phyloP scores from a whole-genome alignment of 2,797 vertebrate genomes.

The Rhinatrema bivittatum region DNA sequence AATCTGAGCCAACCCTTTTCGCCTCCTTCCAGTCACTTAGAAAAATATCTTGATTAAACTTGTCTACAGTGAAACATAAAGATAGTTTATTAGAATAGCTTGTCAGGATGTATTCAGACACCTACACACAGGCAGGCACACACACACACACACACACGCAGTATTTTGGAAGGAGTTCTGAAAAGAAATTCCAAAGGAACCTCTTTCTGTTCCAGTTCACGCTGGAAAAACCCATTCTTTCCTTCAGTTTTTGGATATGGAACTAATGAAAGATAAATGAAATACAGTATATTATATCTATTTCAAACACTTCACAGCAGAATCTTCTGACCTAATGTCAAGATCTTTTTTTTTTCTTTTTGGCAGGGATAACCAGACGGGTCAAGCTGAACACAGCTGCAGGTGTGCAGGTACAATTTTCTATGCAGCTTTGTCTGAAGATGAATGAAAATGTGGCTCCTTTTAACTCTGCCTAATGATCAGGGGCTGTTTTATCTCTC shows the following conservation, averaged over 20 bases:
- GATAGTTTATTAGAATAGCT: neutral
- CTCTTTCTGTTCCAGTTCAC: neutral
- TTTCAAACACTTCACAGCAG: conserved; percentile 7
- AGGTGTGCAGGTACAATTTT: conserved; percentile 23
- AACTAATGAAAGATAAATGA: conserved; percentile 20
- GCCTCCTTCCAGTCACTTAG: neutral
- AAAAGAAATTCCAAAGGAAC: conserved; percentile 1
- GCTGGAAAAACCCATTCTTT: neutral
- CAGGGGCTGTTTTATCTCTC: conserved; percentile 21
- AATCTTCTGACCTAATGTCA: too few relatives aligned
- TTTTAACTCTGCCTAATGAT: conserved; percentile 8
- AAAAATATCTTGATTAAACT: conserved; percentile 1
- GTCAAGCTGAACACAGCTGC: conserved; percentile 21
- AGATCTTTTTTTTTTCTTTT: too few relatives aligned
- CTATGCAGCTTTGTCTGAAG: conserved; percentile 1
- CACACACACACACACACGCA: neutral
- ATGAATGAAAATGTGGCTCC: conserved; percentile 10
- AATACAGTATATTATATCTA: too few relatives aligned
- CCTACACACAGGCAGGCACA: too few relatives aligned
- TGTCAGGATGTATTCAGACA: neutral
- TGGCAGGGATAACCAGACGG: conserved; percentile 26
- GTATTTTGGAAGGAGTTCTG: neutral
- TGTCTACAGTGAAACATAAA: neutral
- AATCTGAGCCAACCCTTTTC: neutral
- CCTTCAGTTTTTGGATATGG: conserved; percentile 9